Evolutionary conservation across 2,113 vertebrate species (phyloP).

Genomic region (Catagonus wagneri): DNA sequence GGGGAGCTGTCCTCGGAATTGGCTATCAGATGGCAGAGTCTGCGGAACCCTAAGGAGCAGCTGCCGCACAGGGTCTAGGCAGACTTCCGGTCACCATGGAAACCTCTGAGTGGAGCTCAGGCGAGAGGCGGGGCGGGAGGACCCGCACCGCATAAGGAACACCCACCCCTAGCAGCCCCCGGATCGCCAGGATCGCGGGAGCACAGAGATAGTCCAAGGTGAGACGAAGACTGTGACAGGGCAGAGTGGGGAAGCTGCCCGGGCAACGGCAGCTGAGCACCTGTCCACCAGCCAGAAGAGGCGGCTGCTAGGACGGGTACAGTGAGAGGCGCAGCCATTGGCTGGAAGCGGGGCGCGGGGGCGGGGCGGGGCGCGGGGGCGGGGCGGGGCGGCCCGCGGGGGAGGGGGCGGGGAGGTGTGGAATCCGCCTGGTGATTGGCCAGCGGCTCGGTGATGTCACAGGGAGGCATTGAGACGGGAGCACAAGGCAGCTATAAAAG

Average conservation of each 20-base stretch:
- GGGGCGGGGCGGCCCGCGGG: too few relatives aligned
- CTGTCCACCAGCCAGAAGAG: too few relatives aligned
- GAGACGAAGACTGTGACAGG: too few relatives aligned
- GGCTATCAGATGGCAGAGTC: not conserved
- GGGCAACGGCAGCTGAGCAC: too few relatives aligned
- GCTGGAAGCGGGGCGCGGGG: too few relatives aligned
- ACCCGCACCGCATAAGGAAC: fast-evolving
- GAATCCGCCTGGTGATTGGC: not conserved
- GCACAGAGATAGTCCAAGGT: too few relatives aligned
- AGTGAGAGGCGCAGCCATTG: too few relatives aligned
- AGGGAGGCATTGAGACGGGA: not conserved
- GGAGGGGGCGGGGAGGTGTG: too few relatives aligned
- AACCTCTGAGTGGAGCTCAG: not conserved
- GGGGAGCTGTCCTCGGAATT: too few relatives aligned
- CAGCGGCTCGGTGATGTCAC: not conserved
- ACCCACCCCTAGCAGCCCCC: not conserved
- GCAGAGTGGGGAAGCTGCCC: too few relatives aligned
- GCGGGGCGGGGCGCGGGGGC: too few relatives aligned
- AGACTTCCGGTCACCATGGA: not conserved
- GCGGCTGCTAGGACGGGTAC: too few relatives aligned
- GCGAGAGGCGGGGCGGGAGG: not conserved
- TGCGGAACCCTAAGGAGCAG: fast-evolving
- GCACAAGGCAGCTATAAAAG: fast-evolving
- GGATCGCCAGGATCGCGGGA: not conserved
- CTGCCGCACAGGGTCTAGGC: not conserved